phyloP scores from a whole-genome alignment of 2,888 invertebrate genomes.

The Diogma glabrata region DNA sequence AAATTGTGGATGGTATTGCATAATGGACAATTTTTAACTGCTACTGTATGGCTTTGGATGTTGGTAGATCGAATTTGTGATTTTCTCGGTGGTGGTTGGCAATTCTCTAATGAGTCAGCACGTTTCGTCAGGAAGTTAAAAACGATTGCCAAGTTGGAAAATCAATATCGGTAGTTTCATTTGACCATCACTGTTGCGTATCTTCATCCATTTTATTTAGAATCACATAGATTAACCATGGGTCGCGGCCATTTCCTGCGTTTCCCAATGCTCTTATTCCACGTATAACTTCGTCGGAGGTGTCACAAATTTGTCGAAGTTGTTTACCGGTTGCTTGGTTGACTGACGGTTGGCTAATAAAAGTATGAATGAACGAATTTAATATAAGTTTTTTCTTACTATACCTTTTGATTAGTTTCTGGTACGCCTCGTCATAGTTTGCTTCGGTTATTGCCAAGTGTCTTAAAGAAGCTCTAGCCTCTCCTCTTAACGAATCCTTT shows the following conservation, averaged over 20 bases:
- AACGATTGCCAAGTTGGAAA: not conserved
- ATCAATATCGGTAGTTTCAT: not conserved
- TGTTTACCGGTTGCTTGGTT: not conserved
- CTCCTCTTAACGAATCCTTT: too few species aligned
- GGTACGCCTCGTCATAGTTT: not conserved
- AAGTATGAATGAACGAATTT: not conserved
- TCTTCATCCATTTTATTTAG: not conserved
- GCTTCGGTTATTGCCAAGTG: not conserved
- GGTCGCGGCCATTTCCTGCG: too few species aligned
- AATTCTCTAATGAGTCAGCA: not conserved
- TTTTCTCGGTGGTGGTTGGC: not conserved
- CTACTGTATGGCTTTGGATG: not conserved
- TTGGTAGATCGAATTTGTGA: not conserved
- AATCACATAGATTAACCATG: not conserved
- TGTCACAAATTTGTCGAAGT: not conserved
- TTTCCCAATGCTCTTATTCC: not conserved
- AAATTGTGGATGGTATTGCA: not conserved
- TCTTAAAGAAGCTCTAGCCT: not conserved
- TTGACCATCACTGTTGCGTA: not conserved
- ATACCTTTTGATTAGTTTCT: not conserved
- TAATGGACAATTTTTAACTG: not conserved
- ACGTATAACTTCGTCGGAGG: not conserved
- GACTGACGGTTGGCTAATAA: not conserved
- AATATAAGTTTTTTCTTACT: not conserved
- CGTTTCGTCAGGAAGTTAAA: too few species aligned